These are phyloP conservation scores for Dinoponera quadriceps DNA, from an alignment of 1,140 invertebrate genomes.

Conservation along the genomic window DNA sequence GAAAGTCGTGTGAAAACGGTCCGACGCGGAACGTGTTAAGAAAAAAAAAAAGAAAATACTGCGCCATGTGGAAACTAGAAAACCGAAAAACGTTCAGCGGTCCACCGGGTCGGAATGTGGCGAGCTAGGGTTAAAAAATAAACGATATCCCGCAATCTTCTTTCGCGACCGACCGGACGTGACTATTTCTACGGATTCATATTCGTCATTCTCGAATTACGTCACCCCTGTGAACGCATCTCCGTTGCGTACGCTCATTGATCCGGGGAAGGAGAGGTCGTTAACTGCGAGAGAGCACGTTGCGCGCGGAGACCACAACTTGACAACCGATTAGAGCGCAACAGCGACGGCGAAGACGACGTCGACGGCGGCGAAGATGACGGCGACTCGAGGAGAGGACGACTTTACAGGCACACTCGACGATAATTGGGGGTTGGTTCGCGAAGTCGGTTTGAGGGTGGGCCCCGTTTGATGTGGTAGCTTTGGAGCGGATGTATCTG, in stretches of 20 bases:
- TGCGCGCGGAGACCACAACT: conserved; percentile 54
- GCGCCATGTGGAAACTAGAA: too few relatives aligned
- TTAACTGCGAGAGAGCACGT: conserved; percentile 37
- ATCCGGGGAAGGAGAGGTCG: conserved; percentile 44
- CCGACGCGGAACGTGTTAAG: too few relatives aligned
- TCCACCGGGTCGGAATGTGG: too few relatives aligned
- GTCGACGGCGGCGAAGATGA: conserved; percentile 12
- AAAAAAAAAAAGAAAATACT: too few relatives aligned
- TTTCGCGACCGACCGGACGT: not conserved
- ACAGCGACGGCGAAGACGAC: conserved; percentile 53
- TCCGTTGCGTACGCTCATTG: conserved; percentile 37
- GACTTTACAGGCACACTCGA: conserved; percentile 47
- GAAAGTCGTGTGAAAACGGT: too few relatives aligned
- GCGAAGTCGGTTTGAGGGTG: conserved; percentile 44
- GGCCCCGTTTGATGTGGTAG: conserved; percentile 66
- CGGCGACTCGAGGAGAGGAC: conserved; percentile 47
- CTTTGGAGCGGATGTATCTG: conserved; percentile 10
- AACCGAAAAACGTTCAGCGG: too few relatives aligned
- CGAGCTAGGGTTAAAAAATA: too few relatives aligned
- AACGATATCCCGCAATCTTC: too few relatives aligned
- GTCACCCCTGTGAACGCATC: not conserved
- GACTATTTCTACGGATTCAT: not conserved
- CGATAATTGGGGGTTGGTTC: conserved; percentile 71
- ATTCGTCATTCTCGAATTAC: not conserved
- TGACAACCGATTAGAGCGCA: conserved; percentile 69